Evolutionary conservation across 30 jellyfish, hydroid and myxozoan species (phyloP), one percentile per base, ranked within the genome.

Genomic region (Chrysaora quinquecirrha): DNA sequence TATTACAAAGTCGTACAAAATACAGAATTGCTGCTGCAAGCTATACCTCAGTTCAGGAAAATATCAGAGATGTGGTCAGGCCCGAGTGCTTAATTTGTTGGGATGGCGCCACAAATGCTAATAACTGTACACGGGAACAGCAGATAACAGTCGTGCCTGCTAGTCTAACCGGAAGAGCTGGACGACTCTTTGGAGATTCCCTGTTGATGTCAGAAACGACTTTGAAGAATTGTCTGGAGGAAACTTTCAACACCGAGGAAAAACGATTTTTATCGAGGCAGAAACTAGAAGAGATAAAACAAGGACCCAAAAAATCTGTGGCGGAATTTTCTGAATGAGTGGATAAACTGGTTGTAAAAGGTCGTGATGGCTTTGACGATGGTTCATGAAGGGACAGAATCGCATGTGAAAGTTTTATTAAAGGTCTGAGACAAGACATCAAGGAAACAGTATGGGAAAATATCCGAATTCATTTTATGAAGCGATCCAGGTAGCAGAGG

Each of bases 391-490:
- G 23, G n/a, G n/a, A n/a, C n/a, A n/a, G n/a, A n/a, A n/a, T n/a
- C n/a, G n/a, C n/a, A n/a, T n/a, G n/a, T n/a, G n/a, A n/a, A n/a
- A n/a, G n/a, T n/a, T n/a, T n/a, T n/a, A n/a, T n/a, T n/a, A n/a
- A n/a, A n/a, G n/a, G 33, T 4, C 23, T 60, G 32, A 60, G 72
- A 60, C 72, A 21, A 12, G 72, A 60, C 32, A 60, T 60, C 72
- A 60, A 60, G 33, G 72, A 60, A 22, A 60, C 72, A 4, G 72
- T 60, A 25, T 60, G 72, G 72, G 72, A 60, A 25, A 60, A 60
- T 60, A 12, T 22, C 72, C 72, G 10, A 25, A 25, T 21, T 60
- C 72, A 4, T 60, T 60, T 60, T 22, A 60, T 4, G 72, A 60
- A 25, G 72, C 23, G n/a, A 60, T 60, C 72, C 72, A 60, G 33